Percentiles rank a stretch among this genome's conserved stretches.
Evolutionary conservation across 2,113 vertebrate species (phyloP).

Genomic region (Cnemophilus loriae): DNA sequence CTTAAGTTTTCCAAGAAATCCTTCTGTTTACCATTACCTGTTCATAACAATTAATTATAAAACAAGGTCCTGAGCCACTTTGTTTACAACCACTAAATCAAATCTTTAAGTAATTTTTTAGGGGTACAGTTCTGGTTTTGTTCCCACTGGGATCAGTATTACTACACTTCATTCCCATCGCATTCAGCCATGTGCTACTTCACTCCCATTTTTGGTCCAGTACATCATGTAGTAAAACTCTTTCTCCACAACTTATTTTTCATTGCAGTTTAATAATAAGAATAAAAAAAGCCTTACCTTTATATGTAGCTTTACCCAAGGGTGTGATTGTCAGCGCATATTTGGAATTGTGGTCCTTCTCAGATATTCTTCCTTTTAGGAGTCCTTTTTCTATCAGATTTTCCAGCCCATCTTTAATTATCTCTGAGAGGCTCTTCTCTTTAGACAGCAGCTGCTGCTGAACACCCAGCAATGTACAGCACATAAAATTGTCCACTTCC

Average conservation of each 20-base stretch:
- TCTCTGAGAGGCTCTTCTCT: constrained; percentile 75
- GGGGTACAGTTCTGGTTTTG: not conserved
- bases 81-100: not conserved
- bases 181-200: not conserved
- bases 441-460: constrained; percentile 78
- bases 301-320: constrained; percentile 86
- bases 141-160: not conserved
- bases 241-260: not conserved
- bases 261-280: not conserved
- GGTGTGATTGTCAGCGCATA: constrained; percentile 76
- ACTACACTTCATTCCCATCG: not conserved
- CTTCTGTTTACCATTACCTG: not conserved
- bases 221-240: not conserved
- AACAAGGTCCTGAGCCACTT: not conserved
- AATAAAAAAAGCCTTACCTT: constrained; percentile 72
- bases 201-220: not conserved
- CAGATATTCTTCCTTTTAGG: constrained; percentile 39
- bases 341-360: not conserved
- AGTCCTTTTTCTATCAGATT: constrained; percentile 80
- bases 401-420: constrained; percentile 69
- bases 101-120: not conserved
- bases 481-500: constrained; percentile 79
- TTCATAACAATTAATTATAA: not conserved
- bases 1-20: not conserved
- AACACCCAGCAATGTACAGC: constrained; percentile 80